Base-by-base conservation (phyloP, 1,140 invertebrate genomes). In the Heliothis virescens region DNA sequence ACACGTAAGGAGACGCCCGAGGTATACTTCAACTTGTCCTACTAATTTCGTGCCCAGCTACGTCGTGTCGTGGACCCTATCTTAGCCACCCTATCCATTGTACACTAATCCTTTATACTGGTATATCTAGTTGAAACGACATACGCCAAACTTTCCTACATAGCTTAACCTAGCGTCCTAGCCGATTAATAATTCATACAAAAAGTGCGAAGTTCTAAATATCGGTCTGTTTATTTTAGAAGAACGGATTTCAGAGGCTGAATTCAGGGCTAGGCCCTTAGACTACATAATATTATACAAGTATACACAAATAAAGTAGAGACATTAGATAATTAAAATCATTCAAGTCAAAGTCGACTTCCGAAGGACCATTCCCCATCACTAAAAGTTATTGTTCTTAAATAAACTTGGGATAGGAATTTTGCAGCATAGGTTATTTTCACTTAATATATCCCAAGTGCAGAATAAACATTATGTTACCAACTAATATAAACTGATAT, bases 131-230 rank as follows among this genome's bases (percentile, higher is more conserved):
- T 57, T 55, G 50, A 55, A 26, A 53, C 21, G 53, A 72, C 1
- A 12, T n/a, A 41, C 69, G 57, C 69, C 69, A 72, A 72, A 72
- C 69, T n/a, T 29, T 16, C 13, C 52, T 47, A 63, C 48, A 41
- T 63, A 65, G n/a, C 60, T 53, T 65, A 81, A 52, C 65, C 79
- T 81, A 76, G 73, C 79, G 55, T 77, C 59, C 81, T 76, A 76
- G 50, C 48, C 18, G 21, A 52, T 26, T 60, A 57, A 4, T 5
- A 48, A 21, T n/a, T 15, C 57, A 60, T 48, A 50, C 18, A 63
- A 71, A 48, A 12, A 53, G 26, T 55, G 29, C 52, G 4, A 29
- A 59, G 11, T 65, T 65, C 21, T 34, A 13, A 62, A 50, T 75
- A 63, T 63, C 73, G 59, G 18, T 47, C 73, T 16, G 47, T 48